Evolutionary conservation across 2,888 invertebrate genomes (phyloP).

Genomic region (Hypselothyrea guttata): DNA sequence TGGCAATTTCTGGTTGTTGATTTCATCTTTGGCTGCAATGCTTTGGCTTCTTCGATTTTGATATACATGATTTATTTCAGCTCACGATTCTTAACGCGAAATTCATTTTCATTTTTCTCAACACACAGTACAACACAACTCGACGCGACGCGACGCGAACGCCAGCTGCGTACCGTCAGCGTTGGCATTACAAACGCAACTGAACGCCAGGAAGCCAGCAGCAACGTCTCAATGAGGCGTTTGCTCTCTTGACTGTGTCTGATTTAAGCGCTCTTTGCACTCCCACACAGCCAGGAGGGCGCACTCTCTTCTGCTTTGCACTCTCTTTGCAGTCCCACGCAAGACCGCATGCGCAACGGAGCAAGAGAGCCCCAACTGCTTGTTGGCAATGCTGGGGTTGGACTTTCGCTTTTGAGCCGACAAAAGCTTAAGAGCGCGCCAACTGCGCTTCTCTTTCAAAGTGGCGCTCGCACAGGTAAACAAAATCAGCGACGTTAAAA

Average conservation of each 20-base stretch:
- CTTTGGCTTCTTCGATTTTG: constrained; percentile 64
- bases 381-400: constrained; percentile 60
- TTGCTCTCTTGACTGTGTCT: too few species aligned
- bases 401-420: constrained; percentile 56
- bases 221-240: not conserved
- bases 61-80: constrained; percentile 68
- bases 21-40: constrained; percentile 73
- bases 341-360: constrained; percentile 24
- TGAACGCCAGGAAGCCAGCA: constrained; percentile 27
- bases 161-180: constrained; percentile 65
- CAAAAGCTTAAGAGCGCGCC: not conserved
- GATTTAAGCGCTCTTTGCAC: too few species aligned
- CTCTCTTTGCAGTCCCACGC: constrained; percentile 20
- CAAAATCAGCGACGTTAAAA: constrained; percentile 71
- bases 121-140: constrained; percentile 37
- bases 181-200: constrained; percentile 75
- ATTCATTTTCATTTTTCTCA: constrained; percentile 44
- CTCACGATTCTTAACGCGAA: constrained; percentile 41
- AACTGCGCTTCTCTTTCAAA: constrained; percentile 20
- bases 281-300: not conserved
- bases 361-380: constrained; percentile 15
- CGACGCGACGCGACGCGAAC: constrained; percentile 60
- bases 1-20: constrained; percentile 75
- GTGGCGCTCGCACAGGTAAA: constrained; percentile 71
- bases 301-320: not conserved